Conservation (phyloP, 2,888 invertebrate species). For the Ptychoptera contaminata region DNA sequence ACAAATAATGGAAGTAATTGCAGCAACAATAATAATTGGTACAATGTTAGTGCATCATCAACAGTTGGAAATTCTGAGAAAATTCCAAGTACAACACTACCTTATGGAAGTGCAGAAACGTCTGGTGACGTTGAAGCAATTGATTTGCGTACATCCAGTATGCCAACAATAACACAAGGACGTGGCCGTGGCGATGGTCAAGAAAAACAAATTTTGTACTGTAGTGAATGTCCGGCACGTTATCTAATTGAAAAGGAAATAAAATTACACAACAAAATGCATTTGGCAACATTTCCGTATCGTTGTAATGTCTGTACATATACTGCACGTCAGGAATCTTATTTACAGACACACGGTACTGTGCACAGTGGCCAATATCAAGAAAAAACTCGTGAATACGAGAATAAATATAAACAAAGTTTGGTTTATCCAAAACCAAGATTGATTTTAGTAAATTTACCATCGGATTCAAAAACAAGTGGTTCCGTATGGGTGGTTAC, state of each 20-base stretch:
- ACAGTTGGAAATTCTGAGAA: too few species aligned
- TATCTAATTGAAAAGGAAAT: slow-evolving; percentile 63
- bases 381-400: slow-evolving; percentile 53
- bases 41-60: too few species aligned
- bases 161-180: slow-evolving; percentile 21
- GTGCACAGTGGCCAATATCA: slow-evolving; percentile 70
- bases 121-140: too few species aligned
- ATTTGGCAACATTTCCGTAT: slow-evolving; percentile 43
- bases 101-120: too few species aligned
- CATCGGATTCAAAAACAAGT: background rate
- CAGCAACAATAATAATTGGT: too few species aligned
- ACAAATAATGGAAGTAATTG: too few species aligned
- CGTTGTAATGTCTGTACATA: slow-evolving; percentile 66
- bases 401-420: slow-evolving; percentile 47
- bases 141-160: slow-evolving; percentile 29
- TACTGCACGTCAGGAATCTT: slow-evolving; percentile 51
- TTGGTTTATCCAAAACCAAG: slow-evolving; percentile 47
- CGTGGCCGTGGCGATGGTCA: slow-evolving; percentile 1
- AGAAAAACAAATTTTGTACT: slow-evolving; percentile 46
- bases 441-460: slow-evolving; percentile 21
- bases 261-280: slow-evolving; percentile 54
- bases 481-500: slow-evolving; percentile 13
- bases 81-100: too few species aligned
- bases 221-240: slow-evolving; percentile 69
- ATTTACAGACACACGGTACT: slow-evolving; percentile 48